phyloP scores from a whole-genome alignment of 2,797 vertebrate genomes.

The Cynodonichthys magdalenae region DNA sequence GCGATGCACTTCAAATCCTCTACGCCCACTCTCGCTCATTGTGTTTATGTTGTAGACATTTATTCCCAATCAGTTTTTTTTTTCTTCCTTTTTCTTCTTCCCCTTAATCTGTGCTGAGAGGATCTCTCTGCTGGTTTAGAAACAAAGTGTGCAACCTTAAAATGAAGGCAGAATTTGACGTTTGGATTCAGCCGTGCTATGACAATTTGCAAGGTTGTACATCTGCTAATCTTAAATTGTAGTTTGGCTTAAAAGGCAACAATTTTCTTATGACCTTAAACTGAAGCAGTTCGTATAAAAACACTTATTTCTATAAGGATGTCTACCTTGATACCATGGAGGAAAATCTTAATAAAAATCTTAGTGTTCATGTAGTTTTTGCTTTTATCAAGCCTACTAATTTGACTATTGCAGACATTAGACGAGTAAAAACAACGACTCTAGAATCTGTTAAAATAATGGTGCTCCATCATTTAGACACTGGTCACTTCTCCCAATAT shows the following conservation, averaged over 20 bases:
- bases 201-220: not conserved
- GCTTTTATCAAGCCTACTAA: not conserved
- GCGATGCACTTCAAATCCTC: conserved; percentile 46
- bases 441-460: too few relatives aligned
- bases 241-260: conserved; percentile 8
- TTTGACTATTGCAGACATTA: not conserved
- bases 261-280: not conserved
- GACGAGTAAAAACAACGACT: not conserved
- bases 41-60: conserved; percentile 42
- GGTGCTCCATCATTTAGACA: too few relatives aligned
- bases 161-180: conserved; percentile 13
- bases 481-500: too few relatives aligned
- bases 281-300: not conserved
- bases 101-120: conserved; percentile 38
- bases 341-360: not conserved
- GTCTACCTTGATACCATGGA: not conserved
- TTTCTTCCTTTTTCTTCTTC: conserved; percentile 13
- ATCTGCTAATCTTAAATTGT: not conserved
- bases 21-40: conserved; percentile 44
- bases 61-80: conserved; percentile 11
- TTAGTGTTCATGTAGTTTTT: not conserved
- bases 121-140: conserved; percentile 23
- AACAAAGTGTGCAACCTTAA: conserved; percentile 25
- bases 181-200: conserved; percentile 11
- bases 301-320: not conserved